A percentile compares a stretch with the other conserved stretches of the same genome.
Conservation (phyloP, 2,888 invertebrate genomes). For the Diadegma fenestrale region DNA sequence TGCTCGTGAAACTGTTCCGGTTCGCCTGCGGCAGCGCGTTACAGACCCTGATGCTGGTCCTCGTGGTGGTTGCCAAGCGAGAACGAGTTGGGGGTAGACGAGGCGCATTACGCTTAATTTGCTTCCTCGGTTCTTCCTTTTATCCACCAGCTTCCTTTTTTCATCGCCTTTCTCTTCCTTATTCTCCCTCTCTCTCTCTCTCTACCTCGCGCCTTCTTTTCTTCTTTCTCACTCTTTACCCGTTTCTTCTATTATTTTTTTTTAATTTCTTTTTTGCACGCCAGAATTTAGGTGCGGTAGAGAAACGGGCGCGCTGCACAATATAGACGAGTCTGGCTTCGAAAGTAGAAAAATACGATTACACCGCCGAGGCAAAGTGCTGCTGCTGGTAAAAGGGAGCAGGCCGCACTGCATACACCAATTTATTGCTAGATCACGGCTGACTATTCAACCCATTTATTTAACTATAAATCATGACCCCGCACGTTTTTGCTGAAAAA, state of each 20-base stretch:
- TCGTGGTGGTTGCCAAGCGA: slow-evolving; percentile 55
- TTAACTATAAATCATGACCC: slow-evolving; percentile 53
- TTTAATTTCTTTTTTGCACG: slow-evolving; percentile 41
- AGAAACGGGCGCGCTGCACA: slow-evolving; percentile 27
- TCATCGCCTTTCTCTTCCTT: slow-evolving; percentile 29
- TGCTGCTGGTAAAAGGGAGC: not conserved
- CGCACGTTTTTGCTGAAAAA: slow-evolving; percentile 19
- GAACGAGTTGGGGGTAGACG: slow-evolving; percentile 43
- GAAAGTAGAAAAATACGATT: slow-evolving; percentile 63
- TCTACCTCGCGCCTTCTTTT: not conserved
- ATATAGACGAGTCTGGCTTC: slow-evolving; percentile 34
- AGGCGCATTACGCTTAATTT: slow-evolving; percentile 75
- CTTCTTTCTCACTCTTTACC: not conserved
- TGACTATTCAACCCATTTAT: slow-evolving; percentile 54
- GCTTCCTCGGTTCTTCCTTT: slow-evolving; percentile 70
- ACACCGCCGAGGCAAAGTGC: slow-evolving; percentile 17
- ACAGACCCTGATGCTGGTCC: slow-evolving; percentile 47
- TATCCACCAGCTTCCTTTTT: slow-evolving; percentile 43
- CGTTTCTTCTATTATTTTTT: not conserved
- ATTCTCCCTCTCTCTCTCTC: slow-evolving; percentile 1
- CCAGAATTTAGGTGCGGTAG: slow-evolving; percentile 53
- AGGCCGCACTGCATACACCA: slow-evolving; percentile 10
- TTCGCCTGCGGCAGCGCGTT: slow-evolving; percentile 50
- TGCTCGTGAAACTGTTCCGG: slow-evolving; percentile 54
- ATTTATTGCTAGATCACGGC: slow-evolving; percentile 62